Conservation (phyloP, 2,113 vertebrate genomes). For the Nothobranchius furzeri region DNA sequence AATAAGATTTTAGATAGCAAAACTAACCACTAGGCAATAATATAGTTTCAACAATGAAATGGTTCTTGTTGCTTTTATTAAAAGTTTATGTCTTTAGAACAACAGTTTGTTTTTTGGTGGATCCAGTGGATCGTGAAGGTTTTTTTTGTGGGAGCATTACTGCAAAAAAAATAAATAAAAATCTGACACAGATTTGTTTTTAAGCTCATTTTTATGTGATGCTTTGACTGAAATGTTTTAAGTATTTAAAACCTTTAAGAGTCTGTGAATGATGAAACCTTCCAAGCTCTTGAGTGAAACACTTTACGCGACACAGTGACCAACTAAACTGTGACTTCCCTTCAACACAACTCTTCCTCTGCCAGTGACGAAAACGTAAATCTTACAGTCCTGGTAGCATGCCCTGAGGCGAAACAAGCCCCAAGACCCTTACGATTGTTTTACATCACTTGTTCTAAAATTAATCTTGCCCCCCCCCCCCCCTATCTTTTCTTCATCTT, state of each 20-base stretch:
- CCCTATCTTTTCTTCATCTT: background rate
- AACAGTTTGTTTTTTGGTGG: too few relatives aligned
- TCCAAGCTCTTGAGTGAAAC: background rate
- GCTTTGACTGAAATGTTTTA: too few relatives aligned
- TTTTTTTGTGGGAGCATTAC: too few relatives aligned
- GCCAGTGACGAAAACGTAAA: slow-evolving; percentile 6
- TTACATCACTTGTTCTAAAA: slow-evolving; percentile 29
- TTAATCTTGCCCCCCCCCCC: slow-evolving; percentile 30
- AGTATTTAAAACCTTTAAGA: background rate
- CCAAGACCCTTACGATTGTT: slow-evolving; percentile 31
- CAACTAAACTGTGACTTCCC: background rate
- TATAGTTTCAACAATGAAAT: too few relatives aligned
- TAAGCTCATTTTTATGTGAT: too few relatives aligned
- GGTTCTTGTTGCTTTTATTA: too few relatives aligned
- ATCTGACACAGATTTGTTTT: too few relatives aligned
- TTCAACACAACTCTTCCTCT: too few relatives aligned
- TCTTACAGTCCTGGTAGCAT: slow-evolving; percentile 1
- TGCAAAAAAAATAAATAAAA: too few relatives aligned
- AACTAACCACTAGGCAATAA: background rate
- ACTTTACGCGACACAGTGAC: background rate
- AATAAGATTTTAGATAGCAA: background rate
- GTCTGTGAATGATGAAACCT: background rate
- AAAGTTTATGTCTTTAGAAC: too few relatives aligned
- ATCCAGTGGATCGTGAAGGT: too few relatives aligned
- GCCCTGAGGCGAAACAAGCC: slow-evolving; percentile 31